Percentiles rank a stretch among this genome's conserved stretches.
Conservation (phyloP, 2,113 vertebrate species). For the Equus quagga region DNA sequence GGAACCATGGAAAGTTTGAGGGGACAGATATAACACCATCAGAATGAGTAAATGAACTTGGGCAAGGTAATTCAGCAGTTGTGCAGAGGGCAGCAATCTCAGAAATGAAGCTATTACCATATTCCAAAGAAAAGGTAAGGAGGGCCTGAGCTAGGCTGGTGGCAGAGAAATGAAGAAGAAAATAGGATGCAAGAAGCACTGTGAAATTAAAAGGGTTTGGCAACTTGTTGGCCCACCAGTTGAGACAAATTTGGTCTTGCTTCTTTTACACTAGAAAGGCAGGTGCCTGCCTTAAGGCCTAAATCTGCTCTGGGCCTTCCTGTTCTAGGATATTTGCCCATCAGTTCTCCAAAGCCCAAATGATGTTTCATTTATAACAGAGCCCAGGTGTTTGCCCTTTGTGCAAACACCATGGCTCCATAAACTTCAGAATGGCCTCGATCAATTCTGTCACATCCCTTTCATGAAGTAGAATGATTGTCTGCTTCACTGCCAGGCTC, state of each 20-base stretch:
- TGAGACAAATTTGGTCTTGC: not conserved
- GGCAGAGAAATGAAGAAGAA: not conserved
- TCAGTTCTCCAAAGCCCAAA: not conserved
- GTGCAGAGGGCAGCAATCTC: not conserved
- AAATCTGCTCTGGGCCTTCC: not conserved
- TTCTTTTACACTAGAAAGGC: not conserved
- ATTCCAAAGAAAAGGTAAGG: not conserved
- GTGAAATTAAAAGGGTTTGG: not conserved
- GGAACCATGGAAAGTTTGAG: not conserved
- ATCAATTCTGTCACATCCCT: constrained; percentile 47
- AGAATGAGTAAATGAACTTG: not conserved
- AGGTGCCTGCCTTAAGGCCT: not conserved
- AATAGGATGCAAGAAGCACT: not conserved
- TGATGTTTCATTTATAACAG: constrained; percentile 41
- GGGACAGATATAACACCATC: not conserved
- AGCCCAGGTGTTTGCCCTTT: not conserved
- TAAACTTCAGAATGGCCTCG: not conserved
- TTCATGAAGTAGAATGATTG: constrained; percentile 47
- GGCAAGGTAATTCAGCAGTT: not conserved
- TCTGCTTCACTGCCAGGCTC: constrained; percentile 28
- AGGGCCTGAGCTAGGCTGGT: not conserved
- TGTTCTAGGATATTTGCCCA: not conserved
- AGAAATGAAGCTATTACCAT: not conserved
- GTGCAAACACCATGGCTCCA: not conserved
- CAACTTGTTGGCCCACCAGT: too few species aligned